Evolutionary conservation across 2,113 vertebrate species (phyloP).

Genomic region (Zapus hudsonius): DNA sequence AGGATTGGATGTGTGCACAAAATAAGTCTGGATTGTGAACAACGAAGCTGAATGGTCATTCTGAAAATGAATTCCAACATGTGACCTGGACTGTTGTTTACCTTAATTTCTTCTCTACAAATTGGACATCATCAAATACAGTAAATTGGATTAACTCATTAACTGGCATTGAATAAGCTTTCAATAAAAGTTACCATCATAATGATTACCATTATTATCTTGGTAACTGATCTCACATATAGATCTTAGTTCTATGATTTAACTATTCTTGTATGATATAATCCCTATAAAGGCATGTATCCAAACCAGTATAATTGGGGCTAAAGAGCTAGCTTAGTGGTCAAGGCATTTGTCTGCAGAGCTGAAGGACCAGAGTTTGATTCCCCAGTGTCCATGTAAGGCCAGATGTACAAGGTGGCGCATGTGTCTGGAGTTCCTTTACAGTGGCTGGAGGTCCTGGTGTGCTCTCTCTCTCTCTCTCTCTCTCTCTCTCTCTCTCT

Average conservation of each 20-base stretch:
- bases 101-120: slow-evolving; percentile 4
- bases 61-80: neutral
- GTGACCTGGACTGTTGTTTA: neutral
- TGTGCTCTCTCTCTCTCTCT: neutral
- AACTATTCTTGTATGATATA: neutral
- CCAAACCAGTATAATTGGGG: neutral
- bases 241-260: neutral
- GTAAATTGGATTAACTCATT: too few relatives aligned
- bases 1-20: neutral
- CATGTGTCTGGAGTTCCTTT: too few relatives aligned
- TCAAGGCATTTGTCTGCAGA: too few relatives aligned
- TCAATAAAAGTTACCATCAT: slow-evolving; percentile 37
- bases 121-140: neutral
- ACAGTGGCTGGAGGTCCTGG: too few relatives aligned
- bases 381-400: too few relatives aligned
- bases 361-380: too few relatives aligned
- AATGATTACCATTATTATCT: slow-evolving; percentile 11
- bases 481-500: too few relatives aligned
- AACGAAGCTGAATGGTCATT: neutral
- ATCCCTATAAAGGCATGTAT: neutral
- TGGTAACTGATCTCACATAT: neutral
- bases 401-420: too few relatives aligned
- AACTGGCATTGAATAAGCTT: neutral
- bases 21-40: neutral
- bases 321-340: too few relatives aligned